Evolutionary conservation across 2,797 vertebrate genomes (phyloP), one percentile per base, ranked within the genome.

Genomic region (Botia kubotai): DNA sequence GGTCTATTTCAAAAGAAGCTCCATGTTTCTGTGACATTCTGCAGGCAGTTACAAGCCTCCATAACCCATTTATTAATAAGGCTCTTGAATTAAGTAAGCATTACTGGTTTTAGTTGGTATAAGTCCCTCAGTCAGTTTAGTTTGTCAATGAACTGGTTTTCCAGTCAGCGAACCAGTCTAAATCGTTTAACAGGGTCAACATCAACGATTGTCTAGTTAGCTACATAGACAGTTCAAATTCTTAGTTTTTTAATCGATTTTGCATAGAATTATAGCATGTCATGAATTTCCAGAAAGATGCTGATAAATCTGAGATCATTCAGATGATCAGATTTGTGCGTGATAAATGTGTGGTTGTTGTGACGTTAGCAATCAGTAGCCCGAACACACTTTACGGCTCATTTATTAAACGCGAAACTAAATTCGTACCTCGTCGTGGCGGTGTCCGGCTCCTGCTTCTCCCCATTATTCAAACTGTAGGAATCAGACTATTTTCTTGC

Each of bases 361-460:
- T 11, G 67, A 58, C 4, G 60, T 1, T 63, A 26, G 13, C 17
- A 17, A 39, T 19, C 23, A 33, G 2, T 2, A 21, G 2, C 23
- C 1, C 4, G 19, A 48, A 4, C 33, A 48, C 65, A 19, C 23
- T 16, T 8, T 14, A 2, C 2, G 2, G 14, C 52, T 4, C 5
- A 16, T n/a, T 65, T 13, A 46, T 65, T 53, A 48, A 57, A 23
- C 4, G 2, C 0, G 16, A 73, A 52, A n/a, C 0, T 65, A 2
- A 1, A 19, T 68, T 76, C 87, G 83, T 72, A 94, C 94, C 94
- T 92, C 94, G 87, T 82, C 93, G 91, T 0, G 90, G 89, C 1
- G 94, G 94, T 43, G 86, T 87, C 57, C 94, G 87, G 62, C 94
- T 95, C 83, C 93, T 89, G 81, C 94, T 95, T 67, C 93, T 73